These are phyloP conservation scores for Pseudorhiza aurosa DNA, from an alignment of 30 jellyfish, hydroid and myxozoan genomes.

Conservation along the genomic window DNA sequence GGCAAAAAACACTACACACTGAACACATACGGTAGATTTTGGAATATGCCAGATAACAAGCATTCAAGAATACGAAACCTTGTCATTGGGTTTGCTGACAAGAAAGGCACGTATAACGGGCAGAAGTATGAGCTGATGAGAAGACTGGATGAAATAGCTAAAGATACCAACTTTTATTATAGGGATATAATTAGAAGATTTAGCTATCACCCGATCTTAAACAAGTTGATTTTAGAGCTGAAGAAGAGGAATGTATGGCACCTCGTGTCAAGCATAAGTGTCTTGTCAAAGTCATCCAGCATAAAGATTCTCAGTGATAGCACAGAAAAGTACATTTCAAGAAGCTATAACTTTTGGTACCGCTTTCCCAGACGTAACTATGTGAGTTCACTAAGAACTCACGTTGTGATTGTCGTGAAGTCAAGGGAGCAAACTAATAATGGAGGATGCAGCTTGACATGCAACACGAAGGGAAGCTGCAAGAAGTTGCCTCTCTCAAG, in stretches of 20 bases:
- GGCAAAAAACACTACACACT: slow-evolving; percentile 1
- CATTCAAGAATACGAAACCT: slow-evolving; percentile 31
- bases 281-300: neutral
- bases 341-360: neutral
- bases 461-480: slow-evolving; percentile 25
- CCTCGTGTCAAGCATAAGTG: slow-evolving; percentile 7
- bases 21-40: slow-evolving; percentile 5
- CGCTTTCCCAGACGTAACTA: too few relatives aligned
- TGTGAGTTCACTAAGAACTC: too few relatives aligned
- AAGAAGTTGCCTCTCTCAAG: slow-evolving; percentile 18
- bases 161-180: neutral
- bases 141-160: slow-evolving; percentile 5
- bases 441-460: neutral
- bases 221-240: neutral
- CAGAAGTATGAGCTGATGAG: slow-evolving; percentile 1
- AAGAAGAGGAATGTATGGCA: slow-evolving; percentile 14
- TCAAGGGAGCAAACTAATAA: slow-evolving; percentile 13
- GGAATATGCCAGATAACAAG: slow-evolving; percentile 26
- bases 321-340: neutral
- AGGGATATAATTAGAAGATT: neutral
- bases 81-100: slow-evolving; percentile 18
- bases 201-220: too few relatives aligned
- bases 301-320: neutral
- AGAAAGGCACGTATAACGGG: slow-evolving; percentile 24
- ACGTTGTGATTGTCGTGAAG: slow-evolving; percentile 1